These are phyloP conservation scores for Zhuqinia jingwanae DNA, from an alignment of 2,888 invertebrate genomes.

Conservation along the genomic window DNA sequence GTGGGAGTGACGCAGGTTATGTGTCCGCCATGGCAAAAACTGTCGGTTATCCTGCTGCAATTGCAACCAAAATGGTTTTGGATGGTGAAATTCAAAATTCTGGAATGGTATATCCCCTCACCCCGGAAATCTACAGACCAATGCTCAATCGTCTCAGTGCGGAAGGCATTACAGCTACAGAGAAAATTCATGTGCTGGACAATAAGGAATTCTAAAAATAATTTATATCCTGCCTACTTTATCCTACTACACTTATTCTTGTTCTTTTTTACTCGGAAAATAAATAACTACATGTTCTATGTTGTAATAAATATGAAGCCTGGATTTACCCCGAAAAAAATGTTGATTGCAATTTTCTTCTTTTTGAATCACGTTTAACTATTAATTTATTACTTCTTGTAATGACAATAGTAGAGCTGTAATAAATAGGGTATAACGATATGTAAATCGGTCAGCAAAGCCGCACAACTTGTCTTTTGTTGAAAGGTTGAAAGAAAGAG, in stretches of 20 bases:
- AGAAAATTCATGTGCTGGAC: constrained; percentile 82
- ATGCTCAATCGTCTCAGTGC: constrained; percentile 92
- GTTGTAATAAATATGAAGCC: too few species aligned
- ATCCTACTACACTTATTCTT: neutral
- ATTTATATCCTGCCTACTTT: too few species aligned
- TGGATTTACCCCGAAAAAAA: too few species aligned
- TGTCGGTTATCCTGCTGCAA: constrained; percentile 96
- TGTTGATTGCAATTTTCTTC: too few species aligned
- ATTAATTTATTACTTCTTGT: too few species aligned
- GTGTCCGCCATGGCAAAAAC: constrained; percentile 97
- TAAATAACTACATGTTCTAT: too few species aligned
- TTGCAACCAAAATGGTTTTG: constrained; percentile 98
- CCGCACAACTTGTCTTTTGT: too few species aligned
- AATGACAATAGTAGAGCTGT: too few species aligned
- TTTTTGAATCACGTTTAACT: too few species aligned
- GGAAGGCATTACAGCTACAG: constrained; percentile 90
- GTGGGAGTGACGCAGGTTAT: constrained; percentile 82
- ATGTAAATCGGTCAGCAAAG: too few species aligned
- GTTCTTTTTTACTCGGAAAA: neutral
- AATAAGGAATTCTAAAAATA: constrained; percentile 46
- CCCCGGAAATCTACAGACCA: constrained; percentile 95
- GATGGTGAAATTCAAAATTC: constrained; percentile 99
- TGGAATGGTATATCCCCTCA: constrained; percentile 95
- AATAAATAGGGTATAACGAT: too few species aligned
- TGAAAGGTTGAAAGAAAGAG: too few species aligned